phyloP scores from a whole-genome alignment of 1,140 invertebrate species.

The Armadillidium nasatum region DNA sequence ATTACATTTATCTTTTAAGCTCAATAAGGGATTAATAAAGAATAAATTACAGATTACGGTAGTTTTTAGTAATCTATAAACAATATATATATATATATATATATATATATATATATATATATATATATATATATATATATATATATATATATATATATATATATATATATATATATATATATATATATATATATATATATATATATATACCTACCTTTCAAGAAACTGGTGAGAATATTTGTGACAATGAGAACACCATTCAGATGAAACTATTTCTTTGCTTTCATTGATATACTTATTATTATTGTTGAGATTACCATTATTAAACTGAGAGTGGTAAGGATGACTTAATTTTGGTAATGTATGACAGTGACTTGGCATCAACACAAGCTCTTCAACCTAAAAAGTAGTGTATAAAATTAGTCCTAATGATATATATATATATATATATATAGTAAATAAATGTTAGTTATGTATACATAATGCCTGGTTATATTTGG shows the following conservation, averaged over 20 bases:
- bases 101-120: constrained; percentile 6
- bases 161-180: constrained; percentile 6
- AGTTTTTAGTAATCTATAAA: too few relatives aligned
- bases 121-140: constrained; percentile 6
- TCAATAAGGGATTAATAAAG: too few relatives aligned
- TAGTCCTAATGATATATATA: too few relatives aligned
- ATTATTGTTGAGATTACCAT: constrained; percentile 37
- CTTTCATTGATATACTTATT: constrained; percentile 30
- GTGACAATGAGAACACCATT: constrained; percentile 31
- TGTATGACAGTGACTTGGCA: constrained; percentile 50
- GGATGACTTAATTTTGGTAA: constrained; percentile 34
- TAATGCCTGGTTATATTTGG: too few relatives aligned
- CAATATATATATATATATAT: too few relatives aligned
- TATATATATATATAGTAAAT: too few relatives aligned
- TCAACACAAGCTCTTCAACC: constrained; percentile 47
- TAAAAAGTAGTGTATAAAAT: constrained; percentile 15
- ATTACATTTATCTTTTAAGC: too few relatives aligned
- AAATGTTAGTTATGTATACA: too few relatives aligned
- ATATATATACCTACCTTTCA: constrained; percentile 35
- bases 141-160: constrained; percentile 1
- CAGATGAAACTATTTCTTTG: neutral
- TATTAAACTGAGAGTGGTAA: constrained; percentile 27
- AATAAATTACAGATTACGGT: too few relatives aligned
- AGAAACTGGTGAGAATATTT: constrained; percentile 46
- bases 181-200: neutral